Conservation (phyloP, 1,140 invertebrate species). For the Pseudomyrmex gracilis region DNA sequence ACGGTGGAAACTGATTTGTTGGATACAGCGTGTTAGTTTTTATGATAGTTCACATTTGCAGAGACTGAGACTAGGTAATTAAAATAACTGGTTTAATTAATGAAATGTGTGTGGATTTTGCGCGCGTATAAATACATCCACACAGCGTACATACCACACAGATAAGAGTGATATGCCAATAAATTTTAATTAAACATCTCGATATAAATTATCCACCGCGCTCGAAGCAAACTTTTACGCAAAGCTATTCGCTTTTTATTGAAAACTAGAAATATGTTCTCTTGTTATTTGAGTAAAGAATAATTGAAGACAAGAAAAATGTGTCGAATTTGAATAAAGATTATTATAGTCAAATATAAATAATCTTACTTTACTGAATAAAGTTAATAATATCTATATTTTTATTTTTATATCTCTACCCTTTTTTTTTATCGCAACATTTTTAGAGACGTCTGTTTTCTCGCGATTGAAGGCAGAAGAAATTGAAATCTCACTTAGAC, state of each 20-base stretch:
- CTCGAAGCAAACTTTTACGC: constrained; percentile 29
- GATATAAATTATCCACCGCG: background rate
- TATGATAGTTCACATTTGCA: background rate
- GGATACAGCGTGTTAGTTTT: background rate
- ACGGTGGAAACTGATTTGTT: background rate
- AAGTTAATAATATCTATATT: no score
- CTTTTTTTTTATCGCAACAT: background rate
- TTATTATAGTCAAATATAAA: no score
- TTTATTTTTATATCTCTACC: background rate
- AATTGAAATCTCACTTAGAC: constrained; percentile 53
- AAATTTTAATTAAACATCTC: constrained; percentile 40
- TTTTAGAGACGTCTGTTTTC: background rate
- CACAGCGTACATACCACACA: background rate
- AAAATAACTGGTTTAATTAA: constrained; percentile 3
- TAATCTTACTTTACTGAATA: no score
- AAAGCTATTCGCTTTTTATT: background rate
- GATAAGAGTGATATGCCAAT: no score
- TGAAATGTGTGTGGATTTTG: background rate
- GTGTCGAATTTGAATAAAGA: background rate
- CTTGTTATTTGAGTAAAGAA: constrained; percentile 16
- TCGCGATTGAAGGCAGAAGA: background rate
- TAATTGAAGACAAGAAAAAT: constrained; percentile 21
- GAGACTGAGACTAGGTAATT: constrained; percentile 37
- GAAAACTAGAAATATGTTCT: constrained; percentile 7
- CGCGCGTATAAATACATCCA: background rate